Evolutionary conservation across 2,888 invertebrate genomes (phyloP).

Genomic region (Iselma pallidipennis): DNA sequence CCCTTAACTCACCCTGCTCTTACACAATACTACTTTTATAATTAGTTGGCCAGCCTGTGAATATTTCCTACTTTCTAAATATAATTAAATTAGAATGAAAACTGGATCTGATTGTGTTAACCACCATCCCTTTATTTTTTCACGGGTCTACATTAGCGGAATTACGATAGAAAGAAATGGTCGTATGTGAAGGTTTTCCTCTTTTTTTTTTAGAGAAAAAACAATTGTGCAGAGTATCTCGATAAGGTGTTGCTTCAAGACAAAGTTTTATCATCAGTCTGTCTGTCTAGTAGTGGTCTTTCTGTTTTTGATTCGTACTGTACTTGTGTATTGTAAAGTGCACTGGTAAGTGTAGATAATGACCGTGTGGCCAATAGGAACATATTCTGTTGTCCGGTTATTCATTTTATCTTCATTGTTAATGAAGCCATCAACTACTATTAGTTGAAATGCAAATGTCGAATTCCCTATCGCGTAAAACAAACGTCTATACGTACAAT

Average conservation of each 20-base stretch:
- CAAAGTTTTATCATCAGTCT: too few species aligned
- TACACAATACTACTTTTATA: slow-evolving; percentile 23
- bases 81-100: slow-evolving; percentile 26
- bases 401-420: slow-evolving; percentile 33
- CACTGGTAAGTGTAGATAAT: background rate
- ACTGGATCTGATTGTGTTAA: slow-evolving; percentile 20
- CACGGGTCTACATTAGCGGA: slow-evolving; percentile 11
- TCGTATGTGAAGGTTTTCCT: too few species aligned
- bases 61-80: slow-evolving; percentile 26
- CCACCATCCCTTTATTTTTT: background rate
- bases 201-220: too few species aligned
- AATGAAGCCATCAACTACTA: slow-evolving; percentile 37
- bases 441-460: slow-evolving; percentile 34
- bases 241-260: too few species aligned
- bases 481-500: slow-evolving; percentile 7
- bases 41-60: slow-evolving; percentile 29
- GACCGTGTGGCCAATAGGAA: background rate
- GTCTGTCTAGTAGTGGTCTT: too few species aligned
- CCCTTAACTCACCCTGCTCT: slow-evolving; percentile 4
- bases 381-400: background rate
- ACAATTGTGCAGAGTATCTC: too few species aligned
- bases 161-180: slow-evolving; percentile 9
- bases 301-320: too few species aligned
- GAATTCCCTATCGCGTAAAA: slow-evolving; percentile 26
- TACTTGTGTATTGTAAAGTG: too few species aligned